Conservation (phyloP, 2,113 vertebrate species). For the Etheostoma cragini region DNA sequence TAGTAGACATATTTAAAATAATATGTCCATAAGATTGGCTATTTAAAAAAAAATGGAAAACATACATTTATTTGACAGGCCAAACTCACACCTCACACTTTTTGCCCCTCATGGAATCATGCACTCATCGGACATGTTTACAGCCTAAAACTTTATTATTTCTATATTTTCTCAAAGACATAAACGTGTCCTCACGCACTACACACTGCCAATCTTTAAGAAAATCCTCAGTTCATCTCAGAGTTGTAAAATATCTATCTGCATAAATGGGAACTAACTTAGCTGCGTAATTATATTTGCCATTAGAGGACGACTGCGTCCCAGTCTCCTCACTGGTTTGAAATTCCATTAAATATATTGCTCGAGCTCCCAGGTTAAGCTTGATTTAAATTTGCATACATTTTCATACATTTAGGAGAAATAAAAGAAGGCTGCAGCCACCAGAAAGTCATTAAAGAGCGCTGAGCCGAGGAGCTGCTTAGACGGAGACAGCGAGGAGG, state of each 20-base stretch:
- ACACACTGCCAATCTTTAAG: conserved; percentile 52
- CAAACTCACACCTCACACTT: background rate
- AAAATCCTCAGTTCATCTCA: conserved; percentile 73
- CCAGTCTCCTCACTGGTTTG: conserved; percentile 93
- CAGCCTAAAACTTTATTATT: conserved; percentile 3
- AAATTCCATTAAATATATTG: conserved; percentile 99
- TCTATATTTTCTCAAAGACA: background rate
- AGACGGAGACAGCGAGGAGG: conserved; percentile 79
- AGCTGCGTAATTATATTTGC: conserved; percentile 92
- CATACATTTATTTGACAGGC: background rate
- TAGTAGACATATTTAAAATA: background rate
- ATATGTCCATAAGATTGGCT: background rate
- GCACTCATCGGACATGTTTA: background rate
- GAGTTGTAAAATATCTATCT: conserved; percentile 83
- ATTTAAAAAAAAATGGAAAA: background rate
- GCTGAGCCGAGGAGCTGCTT: conserved; percentile 89
- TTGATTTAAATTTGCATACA: conserved; percentile 99
- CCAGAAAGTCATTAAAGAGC: conserved; percentile 95
- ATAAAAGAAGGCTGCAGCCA: conserved; percentile 98
- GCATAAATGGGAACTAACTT: conserved; percentile 87
- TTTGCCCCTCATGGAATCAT: background rate
- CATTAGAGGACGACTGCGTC: conserved; percentile 86
- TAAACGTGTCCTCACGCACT: conserved; percentile 27
- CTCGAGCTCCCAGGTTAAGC: conserved; percentile 96
- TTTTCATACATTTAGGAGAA: conserved; percentile 99